Evolutionary conservation across 2,888 invertebrate species (phyloP).

Genomic region (Agrochola lychnidis): DNA sequence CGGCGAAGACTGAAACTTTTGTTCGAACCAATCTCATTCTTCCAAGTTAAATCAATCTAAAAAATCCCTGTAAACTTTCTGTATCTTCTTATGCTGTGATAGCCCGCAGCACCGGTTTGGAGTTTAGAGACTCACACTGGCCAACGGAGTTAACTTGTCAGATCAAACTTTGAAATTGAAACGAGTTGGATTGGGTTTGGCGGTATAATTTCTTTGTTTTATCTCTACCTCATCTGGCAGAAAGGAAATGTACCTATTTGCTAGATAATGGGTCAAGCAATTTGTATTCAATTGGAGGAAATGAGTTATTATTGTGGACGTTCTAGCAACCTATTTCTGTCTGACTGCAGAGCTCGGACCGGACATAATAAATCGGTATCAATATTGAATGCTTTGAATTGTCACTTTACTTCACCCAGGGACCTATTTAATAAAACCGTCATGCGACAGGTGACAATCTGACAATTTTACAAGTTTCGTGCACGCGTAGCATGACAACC

Average conservation of each 20-base stretch:
- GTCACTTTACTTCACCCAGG: background rate
- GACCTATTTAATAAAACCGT: background rate
- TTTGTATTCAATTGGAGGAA: slow-evolving; percentile 58
- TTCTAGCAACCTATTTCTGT: slow-evolving; percentile 22
- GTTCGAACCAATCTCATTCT: background rate
- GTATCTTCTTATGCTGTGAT: slow-evolving; percentile 5
- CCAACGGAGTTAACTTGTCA: slow-evolving; percentile 54
- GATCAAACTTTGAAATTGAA: slow-evolving; percentile 52
- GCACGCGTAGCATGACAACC: too few relatives aligned
- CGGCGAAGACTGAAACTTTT: background rate
- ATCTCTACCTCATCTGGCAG: slow-evolving; percentile 12
- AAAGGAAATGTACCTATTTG: slow-evolving; percentile 42
- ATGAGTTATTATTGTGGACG: slow-evolving; percentile 51
- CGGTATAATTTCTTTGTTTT: slow-evolving; percentile 31
- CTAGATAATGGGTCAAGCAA: slow-evolving; percentile 43
- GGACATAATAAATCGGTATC: background rate
- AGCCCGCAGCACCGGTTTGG: slow-evolving; percentile 37
- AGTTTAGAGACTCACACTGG: slow-evolving; percentile 31
- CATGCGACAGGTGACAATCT: background rate
- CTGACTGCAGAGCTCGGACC: background rate
- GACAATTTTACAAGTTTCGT: background rate
- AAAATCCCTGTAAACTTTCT: slow-evolving; percentile 26
- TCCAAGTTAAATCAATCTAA: background rate
- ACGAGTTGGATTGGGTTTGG: slow-evolving; percentile 38
- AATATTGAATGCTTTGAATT: slow-evolving; percentile 7